Base-by-base conservation (phyloP, 1,140 invertebrate genomes). In the Diorhabda sublineata region DNA sequence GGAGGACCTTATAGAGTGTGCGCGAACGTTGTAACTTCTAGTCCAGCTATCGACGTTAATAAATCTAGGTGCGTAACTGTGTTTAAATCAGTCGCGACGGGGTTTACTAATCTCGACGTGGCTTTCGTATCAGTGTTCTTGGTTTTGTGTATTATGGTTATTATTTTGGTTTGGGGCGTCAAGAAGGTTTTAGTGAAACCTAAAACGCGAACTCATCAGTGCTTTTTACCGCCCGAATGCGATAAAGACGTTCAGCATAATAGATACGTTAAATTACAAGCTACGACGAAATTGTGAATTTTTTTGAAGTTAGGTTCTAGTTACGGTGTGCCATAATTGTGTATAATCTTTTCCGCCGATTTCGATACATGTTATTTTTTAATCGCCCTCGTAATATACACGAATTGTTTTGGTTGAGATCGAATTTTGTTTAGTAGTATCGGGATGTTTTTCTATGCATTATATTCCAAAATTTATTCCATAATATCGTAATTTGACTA, bases 181-280 rank as follows among this genome's bases (percentile, higher is more conserved):
- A 82, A 83, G 66, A 84, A 83, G 71, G 81, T 87, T 75, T 71
- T 86, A 64, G 82, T 83, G 70, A 84, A 84, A 74, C 84, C 85
- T 3, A 81, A 81, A 73, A 65, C 79, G 44, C 68, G 78, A 81
- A 67, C 82, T 80, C 85, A 86, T 69, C 84, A 86, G 73, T 87
- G 85, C 73, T 87, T 87, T 71, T 80, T 85, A 58, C 82, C 83
- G 44, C 82, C 83, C 3, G 81, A 81, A 74, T 71, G 80, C 71
- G 74, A 84, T 80, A 75, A 85, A 69, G 77, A 80, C 76, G 66
- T 84, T 78, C 80, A 83, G 63, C 81, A 83, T 73, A 83, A 85
- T 41, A 83, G 83, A 78, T 88, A 88, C 70, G 85, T 87, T 3
- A 87, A 87, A 82, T 75, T 88, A 65, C 86, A 87, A 69, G 87